These are phyloP conservation scores for Tetramorium simillimum DNA, from an alignment of 1,140 invertebrate genomes.

Conservation along the genomic window DNA sequence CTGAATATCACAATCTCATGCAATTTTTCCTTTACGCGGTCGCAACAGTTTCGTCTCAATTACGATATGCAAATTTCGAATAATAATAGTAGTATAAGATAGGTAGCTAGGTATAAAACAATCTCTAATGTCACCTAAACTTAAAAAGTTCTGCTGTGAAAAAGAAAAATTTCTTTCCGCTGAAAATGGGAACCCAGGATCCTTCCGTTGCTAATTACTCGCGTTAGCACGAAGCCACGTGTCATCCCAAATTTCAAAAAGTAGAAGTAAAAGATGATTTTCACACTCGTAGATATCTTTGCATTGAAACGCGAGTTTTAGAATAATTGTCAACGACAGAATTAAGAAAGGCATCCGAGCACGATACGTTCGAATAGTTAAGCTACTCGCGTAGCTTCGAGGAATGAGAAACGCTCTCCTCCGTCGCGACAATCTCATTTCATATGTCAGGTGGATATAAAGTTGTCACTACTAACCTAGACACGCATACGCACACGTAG, in stretches of 20 bases:
- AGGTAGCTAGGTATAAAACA: too few relatives aligned
- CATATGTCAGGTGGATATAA: conserved; percentile 75
- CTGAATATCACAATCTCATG: too few relatives aligned
- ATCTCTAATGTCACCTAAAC: too few relatives aligned
- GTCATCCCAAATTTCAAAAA: not conserved
- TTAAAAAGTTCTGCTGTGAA: too few relatives aligned
- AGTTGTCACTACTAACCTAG: conserved; percentile 82
- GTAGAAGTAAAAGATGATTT: not conserved
- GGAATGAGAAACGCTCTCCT: conserved; percentile 69
- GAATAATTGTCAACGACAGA: not conserved
- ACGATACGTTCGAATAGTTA: not conserved
- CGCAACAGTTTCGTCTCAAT: not conserved
- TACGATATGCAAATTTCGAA: not conserved
- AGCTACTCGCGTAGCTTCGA: not conserved
- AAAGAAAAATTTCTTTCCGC: too few relatives aligned
- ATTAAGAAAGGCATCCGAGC: not conserved
- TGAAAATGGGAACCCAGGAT: too few relatives aligned
- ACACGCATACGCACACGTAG: conserved; percentile 68
- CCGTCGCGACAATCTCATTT: conserved; percentile 75
- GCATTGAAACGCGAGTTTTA: not conserved
- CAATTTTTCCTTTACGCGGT: not conserved
- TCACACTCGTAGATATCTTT: not conserved
- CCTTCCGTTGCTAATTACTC: too few relatives aligned
- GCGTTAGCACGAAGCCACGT: too few relatives aligned
- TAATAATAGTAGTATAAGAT: not conserved